phyloP scores from a whole-genome alignment of 1,140 invertebrate genomes.

The Mycetomoellerius zeteki region DNA sequence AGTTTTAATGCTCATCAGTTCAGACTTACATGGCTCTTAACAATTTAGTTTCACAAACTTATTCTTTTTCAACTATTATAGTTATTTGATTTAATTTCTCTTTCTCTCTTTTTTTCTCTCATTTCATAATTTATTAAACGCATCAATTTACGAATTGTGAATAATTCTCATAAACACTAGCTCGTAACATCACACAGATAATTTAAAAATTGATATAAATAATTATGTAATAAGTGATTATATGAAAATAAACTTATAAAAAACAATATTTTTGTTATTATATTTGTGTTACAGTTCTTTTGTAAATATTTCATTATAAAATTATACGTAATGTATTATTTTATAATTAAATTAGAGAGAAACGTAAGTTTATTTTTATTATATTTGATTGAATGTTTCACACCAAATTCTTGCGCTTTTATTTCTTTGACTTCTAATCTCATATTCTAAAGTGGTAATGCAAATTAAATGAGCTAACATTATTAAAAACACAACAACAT shows the following conservation, averaged over 20 bases:
- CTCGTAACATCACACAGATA: neutral
- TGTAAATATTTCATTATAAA: too few species aligned
- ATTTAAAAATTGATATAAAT: neutral
- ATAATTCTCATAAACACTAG: neutral
- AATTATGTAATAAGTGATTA: neutral
- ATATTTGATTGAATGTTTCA: neutral
- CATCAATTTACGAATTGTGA: neutral
- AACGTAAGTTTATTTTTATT: too few species aligned
- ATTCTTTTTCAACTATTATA: neutral
- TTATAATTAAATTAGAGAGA: neutral
- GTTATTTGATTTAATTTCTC: neutral
- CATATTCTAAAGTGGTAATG: too few species aligned
- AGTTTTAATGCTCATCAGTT: conserved; percentile 2
- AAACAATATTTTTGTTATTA: neutral
- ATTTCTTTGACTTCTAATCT: too few species aligned
- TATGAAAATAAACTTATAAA: neutral
- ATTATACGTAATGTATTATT: too few species aligned
- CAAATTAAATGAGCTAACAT: too few species aligned
- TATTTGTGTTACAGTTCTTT: neutral
- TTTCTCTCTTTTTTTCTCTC: too few species aligned
- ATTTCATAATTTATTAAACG: neutral
- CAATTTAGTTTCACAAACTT: conserved; percentile 15
- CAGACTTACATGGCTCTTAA: neutral
- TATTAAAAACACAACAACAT: too few species aligned
- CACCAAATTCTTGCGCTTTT: too few species aligned